Base-by-base conservation (phyloP, 2,113 vertebrate genomes). In the Brachypodius melanocephalos region DNA sequence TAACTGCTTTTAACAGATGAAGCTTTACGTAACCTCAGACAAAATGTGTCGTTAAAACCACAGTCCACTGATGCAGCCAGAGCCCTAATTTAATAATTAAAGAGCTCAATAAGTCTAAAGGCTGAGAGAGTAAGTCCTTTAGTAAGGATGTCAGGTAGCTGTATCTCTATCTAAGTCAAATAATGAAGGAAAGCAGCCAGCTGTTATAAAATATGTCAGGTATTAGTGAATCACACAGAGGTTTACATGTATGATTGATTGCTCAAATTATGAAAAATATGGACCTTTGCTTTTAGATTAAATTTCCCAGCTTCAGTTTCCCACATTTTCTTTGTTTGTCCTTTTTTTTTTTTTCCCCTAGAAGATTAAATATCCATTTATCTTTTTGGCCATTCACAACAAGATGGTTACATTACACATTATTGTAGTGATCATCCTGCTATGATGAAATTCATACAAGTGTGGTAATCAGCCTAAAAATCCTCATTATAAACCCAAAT, bases 11-110 rank as follows among this genome's bases (percentile, higher is more conserved):
- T 58, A 94, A 66, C 38, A 62, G 38, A 28, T 4, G 51, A 80
- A 90, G 63, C 21, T 93, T 88, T 88, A 54, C 58, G 69, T 67
- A 95, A 90, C 4, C 34, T 57, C 38, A 81, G 51, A 66, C 29
- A 71, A 95, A 93, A 63, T 1, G 8, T 1, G 32, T 12, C 71
- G 26, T 69, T 86, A 76, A 73, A 92, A 34, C 10, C 25, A 54
- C 34, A 49, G 24, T 19, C 14, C 9, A 7, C 21, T 74, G 58
- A 59, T 75, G 38, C 19, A 78, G 36, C 17, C 45, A 71, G 28
- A 66, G 40, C 25, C 20, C 7, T 68, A 59, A 61, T 68, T 79
- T 66, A 90, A 58, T 20, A 65, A 68, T 38, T 29, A 57, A 69
- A 90, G 63, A 83, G 5, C 49, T 82, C 42, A 83, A 14, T 7